Evolutionary conservation across 2,888 invertebrate species (phyloP).

Genomic region (Pterobdella sp.): DNA sequence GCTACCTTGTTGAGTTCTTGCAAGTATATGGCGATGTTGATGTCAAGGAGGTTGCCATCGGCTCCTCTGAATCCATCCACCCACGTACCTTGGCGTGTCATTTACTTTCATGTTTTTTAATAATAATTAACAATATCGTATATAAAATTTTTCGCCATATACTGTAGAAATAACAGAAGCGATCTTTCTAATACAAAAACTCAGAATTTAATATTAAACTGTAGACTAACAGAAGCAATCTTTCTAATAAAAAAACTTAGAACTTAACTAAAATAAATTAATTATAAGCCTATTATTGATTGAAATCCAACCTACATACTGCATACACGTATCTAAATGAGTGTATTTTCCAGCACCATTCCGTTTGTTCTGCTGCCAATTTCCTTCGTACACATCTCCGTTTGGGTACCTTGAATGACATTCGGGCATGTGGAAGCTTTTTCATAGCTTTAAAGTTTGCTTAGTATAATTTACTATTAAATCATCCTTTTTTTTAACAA

Average conservation of each 20-base stretch:
- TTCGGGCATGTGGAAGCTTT: neutral
- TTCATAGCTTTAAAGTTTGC: neutral
- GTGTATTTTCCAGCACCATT: constrained; percentile 25
- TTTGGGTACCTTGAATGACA: constrained; percentile 8
- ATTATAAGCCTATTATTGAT: neutral
- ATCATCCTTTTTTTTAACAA: neutral
- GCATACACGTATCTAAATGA: constrained; percentile 22
- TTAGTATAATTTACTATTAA: neutral
- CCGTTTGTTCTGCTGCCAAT: constrained; percentile 25
- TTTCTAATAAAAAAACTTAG: neutral
- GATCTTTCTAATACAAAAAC: neutral
- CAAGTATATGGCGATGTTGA: constrained; percentile 24
- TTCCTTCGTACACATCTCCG: constrained; percentile 26
- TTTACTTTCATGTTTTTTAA: neutral
- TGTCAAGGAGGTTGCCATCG: constrained; percentile 23
- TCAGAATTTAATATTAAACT: no score
- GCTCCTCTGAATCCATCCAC: constrained; percentile 11
- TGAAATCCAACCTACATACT: constrained; percentile 17
- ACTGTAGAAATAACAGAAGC: neutral
- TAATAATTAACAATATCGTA: neutral
- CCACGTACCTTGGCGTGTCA: constrained; percentile 15
- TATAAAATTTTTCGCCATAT: neutral
- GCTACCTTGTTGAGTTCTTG: constrained; percentile 19
- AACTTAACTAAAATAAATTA: neutral
- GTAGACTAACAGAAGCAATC: no score